Evolutionary conservation across 2,797 vertebrate genomes (phyloP).

Genomic region (Xerus rutilus): DNA sequence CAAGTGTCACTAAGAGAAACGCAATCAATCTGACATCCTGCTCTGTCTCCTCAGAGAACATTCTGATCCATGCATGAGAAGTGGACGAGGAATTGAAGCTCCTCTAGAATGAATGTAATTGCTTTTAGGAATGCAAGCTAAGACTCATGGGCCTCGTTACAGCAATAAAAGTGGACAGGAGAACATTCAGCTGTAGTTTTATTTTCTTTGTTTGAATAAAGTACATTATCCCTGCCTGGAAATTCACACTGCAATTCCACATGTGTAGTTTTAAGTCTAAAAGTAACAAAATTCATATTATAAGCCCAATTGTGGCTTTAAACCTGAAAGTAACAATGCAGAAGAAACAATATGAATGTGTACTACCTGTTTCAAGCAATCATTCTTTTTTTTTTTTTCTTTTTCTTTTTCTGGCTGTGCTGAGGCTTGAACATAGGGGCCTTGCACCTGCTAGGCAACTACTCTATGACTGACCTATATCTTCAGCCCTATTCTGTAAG

Average conservation of each 20-base stretch:
- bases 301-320: neutral
- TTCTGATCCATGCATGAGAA: neutral
- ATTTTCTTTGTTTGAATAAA: constrained; percentile 55
- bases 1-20: neutral
- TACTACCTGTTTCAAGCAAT: neutral
- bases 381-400: neutral
- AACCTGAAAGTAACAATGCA: neutral
- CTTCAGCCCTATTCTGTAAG: neutral
- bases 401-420: too few relatives aligned
- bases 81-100: neutral
- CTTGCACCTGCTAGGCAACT: too few relatives aligned
- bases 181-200: constrained; percentile 22
- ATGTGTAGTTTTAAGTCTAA: constrained; percentile 58
- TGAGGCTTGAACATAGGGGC: too few relatives aligned
- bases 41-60: constrained; percentile 57
- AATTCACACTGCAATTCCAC: constrained; percentile 42
- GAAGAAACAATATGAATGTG: neutral
- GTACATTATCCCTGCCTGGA: constrained; percentile 7
- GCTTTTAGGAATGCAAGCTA: constrained; percentile 34
- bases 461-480: too few relatives aligned
- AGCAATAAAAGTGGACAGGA: constrained; percentile 23
- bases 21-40: neutral
- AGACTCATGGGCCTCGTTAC: neutral
- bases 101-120: neutral
- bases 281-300: constrained; percentile 44